These are phyloP conservation scores for Eupithecia pulchellata DNA, from an alignment of 2,888 invertebrate genomes.

Conservation along the genomic window DNA sequence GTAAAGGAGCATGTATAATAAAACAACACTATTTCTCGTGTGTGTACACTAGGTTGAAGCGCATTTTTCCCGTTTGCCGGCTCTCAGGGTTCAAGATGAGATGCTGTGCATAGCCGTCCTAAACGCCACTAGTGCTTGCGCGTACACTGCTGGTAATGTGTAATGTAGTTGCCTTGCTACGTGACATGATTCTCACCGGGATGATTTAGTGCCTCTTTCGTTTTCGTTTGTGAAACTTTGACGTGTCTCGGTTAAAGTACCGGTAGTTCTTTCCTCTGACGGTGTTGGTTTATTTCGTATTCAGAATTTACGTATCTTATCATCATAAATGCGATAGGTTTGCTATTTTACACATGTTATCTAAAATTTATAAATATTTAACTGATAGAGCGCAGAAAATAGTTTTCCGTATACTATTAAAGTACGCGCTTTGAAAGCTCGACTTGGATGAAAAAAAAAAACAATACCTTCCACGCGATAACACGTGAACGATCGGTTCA, in stretches of 20 bases:
- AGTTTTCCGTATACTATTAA: background rate
- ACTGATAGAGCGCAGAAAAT: background rate
- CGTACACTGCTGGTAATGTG: constrained; percentile 38
- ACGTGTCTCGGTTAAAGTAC: constrained; percentile 5
- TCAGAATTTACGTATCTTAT: background rate
- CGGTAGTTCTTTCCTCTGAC: constrained; percentile 5
- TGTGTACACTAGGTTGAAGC: constrained; percentile 34
- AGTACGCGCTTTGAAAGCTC: background rate
- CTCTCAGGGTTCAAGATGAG: constrained; percentile 45
- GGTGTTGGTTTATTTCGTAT: background rate
- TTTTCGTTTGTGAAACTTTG: constrained; percentile 29
- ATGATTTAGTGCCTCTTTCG: constrained; percentile 39
- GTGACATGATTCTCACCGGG: constrained; percentile 46
- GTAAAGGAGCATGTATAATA: constrained; percentile 49
- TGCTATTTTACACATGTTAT: background rate
- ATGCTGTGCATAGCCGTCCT: constrained; percentile 44
- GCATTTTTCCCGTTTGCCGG: constrained; percentile 42
- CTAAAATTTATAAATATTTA: background rate
- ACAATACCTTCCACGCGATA: too few species aligned
- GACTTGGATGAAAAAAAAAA: background rate
- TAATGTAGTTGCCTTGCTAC: constrained; percentile 43
- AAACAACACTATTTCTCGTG: constrained; percentile 48
- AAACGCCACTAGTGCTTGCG: constrained; percentile 49
- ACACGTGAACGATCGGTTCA: constrained; percentile 39
- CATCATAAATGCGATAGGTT: background rate